phyloP scores from a whole-genome alignment of 2,113 vertebrate genomes.

The Fukomys damarensis region DNA sequence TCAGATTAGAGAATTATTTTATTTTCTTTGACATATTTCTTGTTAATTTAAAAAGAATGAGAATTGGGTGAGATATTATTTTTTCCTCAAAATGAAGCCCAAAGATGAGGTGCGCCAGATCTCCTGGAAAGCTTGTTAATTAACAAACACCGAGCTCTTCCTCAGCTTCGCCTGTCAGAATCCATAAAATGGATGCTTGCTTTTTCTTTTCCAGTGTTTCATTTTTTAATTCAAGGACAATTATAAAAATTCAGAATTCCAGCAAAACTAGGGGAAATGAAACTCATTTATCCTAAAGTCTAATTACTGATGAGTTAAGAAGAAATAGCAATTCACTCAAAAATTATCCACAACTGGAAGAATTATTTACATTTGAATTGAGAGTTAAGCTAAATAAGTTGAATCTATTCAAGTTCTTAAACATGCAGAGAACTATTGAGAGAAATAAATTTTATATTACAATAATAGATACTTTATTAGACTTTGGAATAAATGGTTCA shows the following conservation, averaged over 20 bases:
- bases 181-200: background rate
- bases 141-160: background rate
- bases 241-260: too few species aligned
- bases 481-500: constrained; percentile 58
- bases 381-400: constrained; percentile 1
- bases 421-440: background rate
- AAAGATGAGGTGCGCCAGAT: background rate
- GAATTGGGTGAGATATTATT: background rate
- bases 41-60: background rate
- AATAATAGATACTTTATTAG: constrained; percentile 32
- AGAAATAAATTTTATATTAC: constrained; percentile 25
- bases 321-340: constrained; percentile 30
- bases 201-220: too few species aligned
- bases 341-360: background rate
- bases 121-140: background rate
- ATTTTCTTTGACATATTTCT: background rate
- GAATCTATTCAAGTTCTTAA: constrained; percentile 42
- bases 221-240: too few species aligned
- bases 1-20: background rate
- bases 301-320: constrained; percentile 44
- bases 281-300: constrained; percentile 46
- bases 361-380: background rate
- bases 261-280: constrained; percentile 1
- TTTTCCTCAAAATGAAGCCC: background rate
- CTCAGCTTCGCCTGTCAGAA: background rate